Percentiles rank a stretch among this genome's conserved stretches.
Conservation (phyloP, 2,797 vertebrate genomes). For the Meriones psammophilus region DNA sequence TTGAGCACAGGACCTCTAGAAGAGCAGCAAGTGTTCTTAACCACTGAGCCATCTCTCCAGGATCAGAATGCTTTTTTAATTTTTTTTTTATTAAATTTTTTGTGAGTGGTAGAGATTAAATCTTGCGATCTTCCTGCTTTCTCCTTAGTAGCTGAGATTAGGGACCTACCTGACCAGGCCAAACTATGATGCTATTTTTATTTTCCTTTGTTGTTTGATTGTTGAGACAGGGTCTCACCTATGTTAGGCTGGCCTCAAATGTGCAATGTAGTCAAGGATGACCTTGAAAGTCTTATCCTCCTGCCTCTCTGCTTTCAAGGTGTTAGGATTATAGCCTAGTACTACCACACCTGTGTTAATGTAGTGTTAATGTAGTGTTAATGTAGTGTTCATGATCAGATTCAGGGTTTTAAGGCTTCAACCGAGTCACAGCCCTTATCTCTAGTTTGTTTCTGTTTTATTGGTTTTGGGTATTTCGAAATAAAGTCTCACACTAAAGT, state of each 20-base stretch:
- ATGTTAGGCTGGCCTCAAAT: not conserved
- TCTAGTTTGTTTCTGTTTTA: not conserved
- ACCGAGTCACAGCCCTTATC: not conserved
- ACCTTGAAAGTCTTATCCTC: not conserved
- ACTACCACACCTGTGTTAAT: not conserved
- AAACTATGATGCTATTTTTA: not conserved
- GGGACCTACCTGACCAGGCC: not conserved
- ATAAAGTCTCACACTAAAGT: not conserved
- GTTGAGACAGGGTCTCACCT: not conserved
- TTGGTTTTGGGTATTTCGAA: not conserved
- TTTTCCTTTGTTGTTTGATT: not conserved
- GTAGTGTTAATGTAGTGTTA: not conserved
- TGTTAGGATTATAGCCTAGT: not conserved
- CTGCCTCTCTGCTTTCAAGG: not conserved
- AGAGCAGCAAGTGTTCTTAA: not conserved
- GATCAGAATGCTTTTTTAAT: not conserved
- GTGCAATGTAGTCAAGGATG: not conserved
- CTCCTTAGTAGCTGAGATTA: not conserved
- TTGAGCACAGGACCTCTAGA: not conserved
- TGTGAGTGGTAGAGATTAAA: not conserved
- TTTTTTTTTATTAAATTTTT: not conserved
- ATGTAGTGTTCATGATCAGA: not conserved
- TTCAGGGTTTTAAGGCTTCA: not conserved
- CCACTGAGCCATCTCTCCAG: not conserved
- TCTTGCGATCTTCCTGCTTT: not conserved